Evolutionary conservation across 2,888 invertebrate genomes (phyloP).

Genomic region (Leptarthrus brevirostris): DNA sequence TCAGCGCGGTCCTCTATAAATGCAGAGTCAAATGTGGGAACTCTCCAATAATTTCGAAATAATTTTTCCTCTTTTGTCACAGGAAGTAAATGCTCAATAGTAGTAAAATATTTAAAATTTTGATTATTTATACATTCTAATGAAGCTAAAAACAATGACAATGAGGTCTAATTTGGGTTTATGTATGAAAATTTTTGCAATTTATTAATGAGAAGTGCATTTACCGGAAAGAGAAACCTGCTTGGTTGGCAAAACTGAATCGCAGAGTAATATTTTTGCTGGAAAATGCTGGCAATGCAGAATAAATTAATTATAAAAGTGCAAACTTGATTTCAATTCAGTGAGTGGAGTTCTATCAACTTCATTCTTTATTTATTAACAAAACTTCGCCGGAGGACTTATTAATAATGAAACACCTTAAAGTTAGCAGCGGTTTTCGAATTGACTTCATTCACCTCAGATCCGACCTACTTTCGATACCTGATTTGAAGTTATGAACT

Average conservation of each 20-base stretch:
- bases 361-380: not conserved
- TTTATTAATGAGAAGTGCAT: too few relatives aligned
- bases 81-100: not conserved
- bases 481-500: constrained; percentile 6
- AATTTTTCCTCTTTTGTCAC: not conserved
- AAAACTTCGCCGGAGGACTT: not conserved
- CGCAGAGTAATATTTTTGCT: too few relatives aligned
- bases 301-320: not conserved
- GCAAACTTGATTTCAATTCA: not conserved
- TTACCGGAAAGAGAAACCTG: too few relatives aligned
- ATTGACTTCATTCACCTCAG: not conserved
- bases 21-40: not conserved
- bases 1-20: not conserved
- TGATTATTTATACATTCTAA: too few relatives aligned
- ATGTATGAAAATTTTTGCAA: too few relatives aligned
- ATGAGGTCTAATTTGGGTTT: too few relatives aligned
- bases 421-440: not conserved
- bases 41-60: not conserved
- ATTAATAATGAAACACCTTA: constrained; percentile 8
- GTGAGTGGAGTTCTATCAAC: not conserved
- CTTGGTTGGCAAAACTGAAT: too few relatives aligned
- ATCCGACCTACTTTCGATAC: not conserved
- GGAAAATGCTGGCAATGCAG: not conserved
- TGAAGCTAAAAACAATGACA: too few relatives aligned
- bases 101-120: too few relatives aligned